These are phyloP conservation scores for Myotis lucifugus DNA, from an alignment of 2,113 vertebrate genomes.

Conservation along the genomic window DNA sequence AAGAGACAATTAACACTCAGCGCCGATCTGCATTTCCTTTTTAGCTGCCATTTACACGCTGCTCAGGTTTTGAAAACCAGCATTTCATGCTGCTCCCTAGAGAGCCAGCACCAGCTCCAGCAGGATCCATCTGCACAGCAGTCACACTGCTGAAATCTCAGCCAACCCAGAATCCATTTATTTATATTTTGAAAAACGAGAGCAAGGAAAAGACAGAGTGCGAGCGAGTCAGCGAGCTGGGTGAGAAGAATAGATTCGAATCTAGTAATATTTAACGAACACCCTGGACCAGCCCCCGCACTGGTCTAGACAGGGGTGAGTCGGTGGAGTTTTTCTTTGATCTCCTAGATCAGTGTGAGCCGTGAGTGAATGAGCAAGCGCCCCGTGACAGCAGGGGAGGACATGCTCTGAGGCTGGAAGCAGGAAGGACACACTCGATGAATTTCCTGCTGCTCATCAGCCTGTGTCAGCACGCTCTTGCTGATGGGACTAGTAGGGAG, in stretches of 20 bases:
- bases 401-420: constrained; percentile 31
- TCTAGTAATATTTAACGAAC: constrained; percentile 19
- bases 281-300: background rate
- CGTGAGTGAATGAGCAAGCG: background rate
- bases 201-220: background rate
- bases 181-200: constrained; percentile 74
- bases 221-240: accelerated
- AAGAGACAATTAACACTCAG: constrained; percentile 73
- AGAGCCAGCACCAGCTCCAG: constrained; percentile 77
- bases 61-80: constrained; percentile 80
- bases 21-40: constrained; percentile 75
- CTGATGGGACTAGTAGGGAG: constrained; percentile 17
- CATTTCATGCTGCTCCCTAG: constrained; percentile 75
- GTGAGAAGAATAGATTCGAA: constrained; percentile 67
- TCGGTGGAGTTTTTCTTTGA: constrained; percentile 22
- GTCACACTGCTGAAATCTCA: constrained; percentile 61
- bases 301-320: constrained; percentile 27
- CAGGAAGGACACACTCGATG: constrained; percentile 53
- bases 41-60: constrained; percentile 78
- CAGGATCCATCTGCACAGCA: constrained; percentile 78
- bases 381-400: constrained; percentile 47
- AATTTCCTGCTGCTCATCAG: constrained; percentile 33
- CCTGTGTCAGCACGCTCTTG: constrained; percentile 4
- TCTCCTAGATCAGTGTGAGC: background rate
- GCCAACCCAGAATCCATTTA: constrained; percentile 73